Conservation (phyloP, 2,797 vertebrate genomes). For the Miichthys miiuy region DNA sequence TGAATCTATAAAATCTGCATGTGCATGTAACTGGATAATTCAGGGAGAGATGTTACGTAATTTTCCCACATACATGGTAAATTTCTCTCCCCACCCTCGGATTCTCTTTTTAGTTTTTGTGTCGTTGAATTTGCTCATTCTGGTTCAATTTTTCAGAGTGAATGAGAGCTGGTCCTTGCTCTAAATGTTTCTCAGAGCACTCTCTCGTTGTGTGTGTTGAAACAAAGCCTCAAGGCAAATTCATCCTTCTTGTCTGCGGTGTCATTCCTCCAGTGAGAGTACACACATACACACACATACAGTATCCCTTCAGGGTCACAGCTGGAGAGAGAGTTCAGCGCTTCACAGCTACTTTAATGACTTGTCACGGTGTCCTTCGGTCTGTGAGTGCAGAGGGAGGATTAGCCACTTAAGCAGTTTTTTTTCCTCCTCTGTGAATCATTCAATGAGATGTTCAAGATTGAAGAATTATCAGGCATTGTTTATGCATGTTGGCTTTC, state of each 20-base stretch:
- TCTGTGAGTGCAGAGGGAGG: conserved; percentile 34
- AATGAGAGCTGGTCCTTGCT: conserved; percentile 28
- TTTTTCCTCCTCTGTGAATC: not conserved
- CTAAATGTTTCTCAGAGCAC: conserved; percentile 34
- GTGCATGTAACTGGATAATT: conserved; percentile 51
- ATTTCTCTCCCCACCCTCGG: conserved; percentile 39
- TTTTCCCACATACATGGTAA: conserved; percentile 51
- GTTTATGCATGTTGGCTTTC: not conserved
- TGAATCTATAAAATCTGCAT: conserved; percentile 24
- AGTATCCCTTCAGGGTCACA: conserved; percentile 56
- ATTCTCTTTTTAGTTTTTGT: conserved; percentile 40
- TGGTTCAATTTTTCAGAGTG: conserved; percentile 15
- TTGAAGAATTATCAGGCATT: not conserved
- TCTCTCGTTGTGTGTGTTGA: conserved; percentile 15
- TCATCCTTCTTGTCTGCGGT: conserved; percentile 53
- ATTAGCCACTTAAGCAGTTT: conserved; percentile 27
- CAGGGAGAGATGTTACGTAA: conserved; percentile 35
- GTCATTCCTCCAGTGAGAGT: conserved; percentile 35
- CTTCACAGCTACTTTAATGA: conserved; percentile 66
- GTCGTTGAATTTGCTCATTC: conserved; percentile 34
- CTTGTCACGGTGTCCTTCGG: conserved; percentile 53
- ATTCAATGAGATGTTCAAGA: not conserved
- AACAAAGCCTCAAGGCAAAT: conserved; percentile 51
- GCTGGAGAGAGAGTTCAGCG: conserved; percentile 60
- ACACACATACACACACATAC: conserved; percentile 26